Evolutionary conservation across 2,797 vertebrate genomes (phyloP), one percentile per base, ranked within the genome.

Genomic region (Mus minutoides): DNA sequence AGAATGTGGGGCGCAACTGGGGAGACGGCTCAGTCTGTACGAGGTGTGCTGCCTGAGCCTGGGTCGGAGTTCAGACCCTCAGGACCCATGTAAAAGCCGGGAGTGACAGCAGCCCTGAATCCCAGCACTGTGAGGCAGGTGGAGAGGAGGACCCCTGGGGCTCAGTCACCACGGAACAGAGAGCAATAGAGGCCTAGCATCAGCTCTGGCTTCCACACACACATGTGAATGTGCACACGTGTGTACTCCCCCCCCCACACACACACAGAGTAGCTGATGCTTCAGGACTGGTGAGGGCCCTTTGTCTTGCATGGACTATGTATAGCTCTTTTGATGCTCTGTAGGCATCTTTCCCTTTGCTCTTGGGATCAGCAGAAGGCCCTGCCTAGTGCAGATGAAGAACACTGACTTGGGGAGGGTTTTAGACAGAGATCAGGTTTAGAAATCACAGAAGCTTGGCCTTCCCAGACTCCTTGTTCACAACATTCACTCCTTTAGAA

Each of bases 401-500:
- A 67, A 34, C 3, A 88, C 91, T 88, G 31, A 26, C 46, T 83
- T 95, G 85, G 9, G 43, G 95, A 94, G 78, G 75, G 97, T 8
- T 96, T 37, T 97, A 97, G 97, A 96, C 91, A 97, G 90, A 77
- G 93, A 86, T 97, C 95, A 83, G 94, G 90, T 19, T 97, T 29
- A 92, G 93, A 98, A 98, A 98, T 97, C 96, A 94, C 93, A 98
- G 97, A 97, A 97, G 98, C 94, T 97, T 92, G 95, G 96, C 97
- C 94, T 88, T 13, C 0, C 92, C 94, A 82, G 80, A 24, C 56
- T 69, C 34, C 95, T 52, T 95, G 88, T 80, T 96, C 92, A 93
- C 83, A 71, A 91, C 97, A 96, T 88, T 37, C 31, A 24, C 17
- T 2, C 21, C 37, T 37, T 94, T 91, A 24, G 88, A 56, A 56